Base-by-base conservation (phyloP, 2,113 vertebrate genomes). In the Hippoglossus stenolepis region DNA sequence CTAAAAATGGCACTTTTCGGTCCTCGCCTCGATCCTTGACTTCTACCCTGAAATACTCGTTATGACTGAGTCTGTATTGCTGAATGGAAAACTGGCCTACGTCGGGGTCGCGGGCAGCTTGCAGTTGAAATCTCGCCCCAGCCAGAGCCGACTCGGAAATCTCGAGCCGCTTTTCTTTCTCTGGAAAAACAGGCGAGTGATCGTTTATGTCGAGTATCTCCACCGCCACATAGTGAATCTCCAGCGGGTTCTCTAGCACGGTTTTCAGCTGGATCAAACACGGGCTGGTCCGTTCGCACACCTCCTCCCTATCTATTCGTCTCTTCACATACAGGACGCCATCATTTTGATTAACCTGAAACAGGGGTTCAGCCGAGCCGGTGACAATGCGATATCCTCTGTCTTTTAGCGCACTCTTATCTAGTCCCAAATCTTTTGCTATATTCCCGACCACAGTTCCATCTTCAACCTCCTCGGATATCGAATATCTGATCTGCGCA, bases 361-460 rank as follows among this genome's bases (percentile, higher is more conserved):
- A 96, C 38, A 86, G 65, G 21, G 90, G 82, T 67, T 94, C 89
- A 0, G 73, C 83, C 18, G 87, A 79, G 15, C 75, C 82, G 3
- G 83, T 20, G 1, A 91, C 85, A 24, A 91, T 86, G 20, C 90
- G 85, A 56, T 90, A 90, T 35, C 91, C 66, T 5, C 79, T 85
- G n/a, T 85, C 80, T 9, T 35, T 69, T 20, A 95, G 89, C 21
- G 89, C 65, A 1, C 38, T 69, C 61, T 86, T 73, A 53, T 86
- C 89, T 4, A 95, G 64, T 12, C 93, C 92, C 74, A 95, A 47
- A 80, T 95, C 94, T 43, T 85, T 94, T 1, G 93, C 93, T 23
- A 92, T 86, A 81, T 93, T 90, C 17, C 92, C 91, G 77, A 97
- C 95, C 53, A 90, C 75, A 56, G 89, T 89, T 65, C 92, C 93